Evolutionary conservation across 2,888 invertebrate genomes (phyloP).

Genomic region (Drosophila monieri): DNA sequence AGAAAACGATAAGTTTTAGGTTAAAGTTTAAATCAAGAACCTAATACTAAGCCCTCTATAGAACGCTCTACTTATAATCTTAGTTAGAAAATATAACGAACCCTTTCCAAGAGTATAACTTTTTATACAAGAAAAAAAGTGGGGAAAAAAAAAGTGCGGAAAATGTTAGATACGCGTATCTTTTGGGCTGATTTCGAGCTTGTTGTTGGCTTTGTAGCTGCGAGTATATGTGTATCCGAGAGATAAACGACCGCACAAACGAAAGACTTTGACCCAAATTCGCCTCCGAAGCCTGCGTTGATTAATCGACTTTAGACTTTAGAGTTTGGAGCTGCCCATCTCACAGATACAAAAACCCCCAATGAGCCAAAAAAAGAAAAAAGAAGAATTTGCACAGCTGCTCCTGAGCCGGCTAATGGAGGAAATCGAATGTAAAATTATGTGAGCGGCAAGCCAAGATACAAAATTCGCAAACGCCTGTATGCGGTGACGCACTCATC

Average conservation of each 20-base stretch:
- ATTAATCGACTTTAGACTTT: constrained; percentile 62
- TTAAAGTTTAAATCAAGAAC: too few relatives aligned
- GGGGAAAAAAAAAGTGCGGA: constrained; percentile 24
- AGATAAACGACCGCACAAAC: constrained; percentile 47
- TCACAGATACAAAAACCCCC: constrained; percentile 44
- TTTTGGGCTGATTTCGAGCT: constrained; percentile 30
- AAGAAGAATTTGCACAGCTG: constrained; percentile 36
- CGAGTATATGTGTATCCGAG: constrained; percentile 28
- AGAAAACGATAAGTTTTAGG: too few relatives aligned
- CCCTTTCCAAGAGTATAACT: background rate
- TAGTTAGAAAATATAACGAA: background rate
- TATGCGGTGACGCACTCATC: constrained; percentile 58
- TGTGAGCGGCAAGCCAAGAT: constrained; percentile 51
- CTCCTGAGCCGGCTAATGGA: constrained; percentile 73
- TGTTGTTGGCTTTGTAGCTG: constrained; percentile 5
- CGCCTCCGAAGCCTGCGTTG: constrained; percentile 56
- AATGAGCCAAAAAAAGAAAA: background rate
- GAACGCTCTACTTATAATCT: too few relatives aligned
- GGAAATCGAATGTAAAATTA: constrained; percentile 79
- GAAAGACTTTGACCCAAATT: constrained; percentile 74
- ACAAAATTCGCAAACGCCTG: constrained; percentile 32
- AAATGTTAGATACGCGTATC: constrained; percentile 48
- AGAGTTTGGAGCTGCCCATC: constrained; percentile 50
- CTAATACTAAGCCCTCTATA: too few relatives aligned
- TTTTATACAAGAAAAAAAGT: background rate